Base-by-base conservation (phyloP, 1,140 invertebrate genomes). In the Sycophaga agraensis region DNA sequence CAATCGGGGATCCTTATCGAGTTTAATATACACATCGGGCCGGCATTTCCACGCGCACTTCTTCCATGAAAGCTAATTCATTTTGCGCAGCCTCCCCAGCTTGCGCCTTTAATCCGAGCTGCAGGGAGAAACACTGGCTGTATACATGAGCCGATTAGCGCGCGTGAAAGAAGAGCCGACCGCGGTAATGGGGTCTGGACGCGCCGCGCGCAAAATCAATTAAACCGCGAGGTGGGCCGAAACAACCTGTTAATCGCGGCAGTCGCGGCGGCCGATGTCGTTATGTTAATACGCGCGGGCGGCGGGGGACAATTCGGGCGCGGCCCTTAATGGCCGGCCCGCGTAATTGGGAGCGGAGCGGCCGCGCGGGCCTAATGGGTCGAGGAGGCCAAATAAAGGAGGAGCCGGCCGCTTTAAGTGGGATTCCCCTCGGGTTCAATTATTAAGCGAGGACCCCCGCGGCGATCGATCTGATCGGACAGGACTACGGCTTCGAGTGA, bases 261-360 rank as follows among this genome's bases (percentile, higher is more conserved):
- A 45, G n/a, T n/a, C n/a, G n/a, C n/a, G n/a, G n/a, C n/a, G n/a
- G n/a, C n/a, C n/a, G n/a, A 63, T 63, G 61, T 70, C 68, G 69
- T 70, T 73, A 71, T 71, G 71, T 71, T 71, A 73, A 73, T 73
- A 67, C 66, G 56, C 65, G 66, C 66, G 63, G 49, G 65, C 21
- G 7, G 6, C 17, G 35, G 35, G 14, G 37, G 11, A 6, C 11
- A 4, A 11, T 31, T 31, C 5, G 28, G 28, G 28, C 28, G 28
- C 4, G 28, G 28, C 66, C 66, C 67, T 62, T 72, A 72, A 70
- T 72, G 66, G 68, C 62, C 19, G 35, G 26, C 63, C 67, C 65
- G 45, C 68, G 67, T 73, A 73, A 73, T 73, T 71, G 68, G 71
- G 69, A 68, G 34, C 8, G 11, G 16, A 56, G 22, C 19, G 28